Base-by-base conservation (phyloP, 2,113 vertebrate genomes). In the Eubucco bourcierii region DNA sequence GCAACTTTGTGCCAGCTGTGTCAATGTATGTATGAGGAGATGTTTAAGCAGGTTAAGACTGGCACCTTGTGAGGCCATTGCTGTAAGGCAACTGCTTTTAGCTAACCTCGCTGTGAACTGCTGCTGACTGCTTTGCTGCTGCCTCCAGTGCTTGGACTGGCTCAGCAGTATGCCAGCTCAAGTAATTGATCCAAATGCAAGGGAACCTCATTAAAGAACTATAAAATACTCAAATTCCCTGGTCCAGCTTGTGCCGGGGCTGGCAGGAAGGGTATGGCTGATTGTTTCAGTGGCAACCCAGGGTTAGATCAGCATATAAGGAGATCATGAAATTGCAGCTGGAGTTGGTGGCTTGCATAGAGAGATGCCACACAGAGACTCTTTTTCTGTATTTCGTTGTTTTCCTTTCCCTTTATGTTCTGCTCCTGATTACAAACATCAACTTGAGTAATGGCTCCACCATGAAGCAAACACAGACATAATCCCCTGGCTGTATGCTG, bases 191-290 rank as follows among this genome's bases (percentile, higher is more conserved):
- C 39, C 59, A 79, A 50, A 72, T 68, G 23, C 58, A 87, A 73
- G 75, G 31, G 15, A 87, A 46, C 23, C 29, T 33, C 19, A 63
- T 78, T 46, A 72, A 80, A 84, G n/a, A 67, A 41, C 39, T 34
- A 39, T 70, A 12, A 89, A 78, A 60, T 14, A 50, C 74, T 75
- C 39, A 31, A 3, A 52, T 70, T 84, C 27, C 23, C 13, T 55
- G 50, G 11, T 44, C 66, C 20, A n/a, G 33, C 44, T 81, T 0
- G 0, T 72, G 74, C 20, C 0, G 7, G 12, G 31, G 20, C 5
- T 4, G 52, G 44, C n/a, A 55, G 59, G 27, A 76, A 50, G 44
- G 23, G 37, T 65, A 29, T 46, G 50, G 18, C 14, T 88, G 12
- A 29, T 65, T 55, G 37, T 67, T 84, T 94, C 52, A 17, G 18